These are phyloP conservation scores for Globodera ellingtonae DNA, from an alignment of 1,140 invertebrate species.

Conservation along the genomic window DNA sequence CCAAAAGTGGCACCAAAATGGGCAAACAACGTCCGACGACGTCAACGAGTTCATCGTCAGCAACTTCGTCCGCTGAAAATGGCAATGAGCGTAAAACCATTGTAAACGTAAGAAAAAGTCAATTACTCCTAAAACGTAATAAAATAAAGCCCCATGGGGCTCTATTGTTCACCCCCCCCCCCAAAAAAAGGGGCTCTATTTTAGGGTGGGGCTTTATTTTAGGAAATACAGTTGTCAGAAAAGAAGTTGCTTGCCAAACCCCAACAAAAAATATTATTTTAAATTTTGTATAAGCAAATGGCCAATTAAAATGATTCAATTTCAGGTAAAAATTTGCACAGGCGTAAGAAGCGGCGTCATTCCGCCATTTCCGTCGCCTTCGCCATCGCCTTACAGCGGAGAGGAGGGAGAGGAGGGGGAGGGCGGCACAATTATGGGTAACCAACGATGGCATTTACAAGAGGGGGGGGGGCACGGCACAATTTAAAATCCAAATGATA, in stretches of 20 bases:
- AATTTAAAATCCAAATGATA: no score
- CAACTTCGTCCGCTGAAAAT: background rate
- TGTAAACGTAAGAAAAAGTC: slow-evolving; percentile 9
- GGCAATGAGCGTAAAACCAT: slow-evolving; percentile 18
- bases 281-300: no score
- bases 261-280: no score
- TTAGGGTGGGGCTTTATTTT: no score
- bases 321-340: slow-evolving; percentile 20
- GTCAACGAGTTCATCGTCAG: background rate
- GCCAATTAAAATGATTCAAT: slow-evolving; percentile 8
- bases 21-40: background rate
- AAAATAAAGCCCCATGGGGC: no score
- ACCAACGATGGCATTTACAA: background rate
- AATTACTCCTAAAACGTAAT: no score
- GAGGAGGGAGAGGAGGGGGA: background rate
- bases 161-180: no score
- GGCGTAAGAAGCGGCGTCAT: slow-evolving; percentile 5
- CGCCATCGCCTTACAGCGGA: background rate
- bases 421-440: background rate
- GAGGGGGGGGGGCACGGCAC: background rate
- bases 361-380: background rate
- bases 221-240: no score
- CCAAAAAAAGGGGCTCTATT: no score
- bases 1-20: background rate
- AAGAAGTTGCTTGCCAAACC: no score